Evolutionary conservation across 2,888 invertebrate species (phyloP), one percentile per base, ranked within the genome.

Genomic region (Globia sparganii): DNA sequence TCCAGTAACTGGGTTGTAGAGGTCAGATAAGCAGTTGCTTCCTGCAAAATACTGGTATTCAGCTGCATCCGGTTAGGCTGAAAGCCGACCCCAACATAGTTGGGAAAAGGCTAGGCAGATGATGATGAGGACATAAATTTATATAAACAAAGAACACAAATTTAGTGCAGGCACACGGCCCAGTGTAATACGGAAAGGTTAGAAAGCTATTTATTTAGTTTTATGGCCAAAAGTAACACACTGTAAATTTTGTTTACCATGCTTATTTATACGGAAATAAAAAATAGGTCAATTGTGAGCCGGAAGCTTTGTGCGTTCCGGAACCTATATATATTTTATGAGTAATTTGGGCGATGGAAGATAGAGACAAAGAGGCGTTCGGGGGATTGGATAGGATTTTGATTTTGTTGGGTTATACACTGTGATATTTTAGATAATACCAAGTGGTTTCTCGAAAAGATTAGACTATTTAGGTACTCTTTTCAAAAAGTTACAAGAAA

Each of bases 191-290:
- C 73, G 72, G 64, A n/a, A 75, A 37, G 25, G 13, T 25, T 77
- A 64, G 72, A 72, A 75, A 40, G 43, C 72, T 31, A 87, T 86
- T 68, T 72, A 56, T 87, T 80, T 88, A 84, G 81, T 86, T 88
- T 88, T 88, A 88, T 71, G 84, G 66, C 66, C 62, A 61, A 65
- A 66, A 72, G 78, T 70, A 81, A 86, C 78, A 76, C 68, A 65
- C 78, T 82, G 84, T 88, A 88, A 86, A 86, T 88, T 86, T 28
- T 83, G 61, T 84, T 88, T 80, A 83, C 86, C 75, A 84, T 86
- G 80, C 75, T 84, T 88, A 84, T 88, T 86, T 88, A 88, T 82
- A 73, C 69, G 81, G 71, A 87, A 81, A 81, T 84, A 86, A 83
- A 87, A 87, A 85, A 82, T 59, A 68, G 78, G 88, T 78, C 78